phyloP scores from a whole-genome alignment of 2,888 invertebrate genomes.

The Parelbella ahira region DNA sequence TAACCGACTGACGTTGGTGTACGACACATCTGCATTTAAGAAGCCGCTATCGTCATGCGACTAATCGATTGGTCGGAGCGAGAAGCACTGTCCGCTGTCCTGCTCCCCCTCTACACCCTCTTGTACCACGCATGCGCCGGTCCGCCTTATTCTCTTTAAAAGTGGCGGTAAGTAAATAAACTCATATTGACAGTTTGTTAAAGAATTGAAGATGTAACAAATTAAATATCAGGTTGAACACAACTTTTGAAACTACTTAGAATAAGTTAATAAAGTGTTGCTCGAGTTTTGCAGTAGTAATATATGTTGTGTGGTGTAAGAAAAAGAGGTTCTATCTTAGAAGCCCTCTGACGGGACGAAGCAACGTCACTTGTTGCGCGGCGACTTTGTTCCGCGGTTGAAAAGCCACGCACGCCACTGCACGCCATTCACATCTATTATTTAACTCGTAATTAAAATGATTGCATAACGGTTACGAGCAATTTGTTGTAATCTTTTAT shows the following conservation, averaged over 20 bases:
- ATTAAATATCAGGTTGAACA: not conserved
- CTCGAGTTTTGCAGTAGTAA: too few relatives aligned
- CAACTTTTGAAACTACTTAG: not conserved
- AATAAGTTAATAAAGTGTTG: constrained; percentile 1
- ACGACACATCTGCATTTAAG: constrained; percentile 81
- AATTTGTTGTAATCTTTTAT: constrained; percentile 23
- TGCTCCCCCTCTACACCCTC: constrained; percentile 56
- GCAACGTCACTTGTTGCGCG: constrained; percentile 74
- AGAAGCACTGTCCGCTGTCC: constrained; percentile 64
- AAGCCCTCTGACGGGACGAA: constrained; percentile 42
- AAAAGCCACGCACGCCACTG: constrained; percentile 71
- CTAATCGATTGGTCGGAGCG: constrained; percentile 80
- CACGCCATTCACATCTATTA: constrained; percentile 56
- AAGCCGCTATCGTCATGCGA: constrained; percentile 81
- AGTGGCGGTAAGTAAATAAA: constrained; percentile 77
- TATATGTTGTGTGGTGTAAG: constrained; percentile 33
- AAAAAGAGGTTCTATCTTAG: constrained; percentile 45
- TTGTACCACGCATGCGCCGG: constrained; percentile 62
- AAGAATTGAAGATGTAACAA: constrained; percentile 51
- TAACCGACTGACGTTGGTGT: constrained; percentile 73
- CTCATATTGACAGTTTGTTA: constrained; percentile 65
- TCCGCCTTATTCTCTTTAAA: constrained; percentile 55
- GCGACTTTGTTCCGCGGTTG: constrained; percentile 65
- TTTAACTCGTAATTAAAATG: constrained; percentile 56
- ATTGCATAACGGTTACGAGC: constrained; percentile 30